These are phyloP conservation scores for Eleginops maclovinus DNA, from an alignment of 2,113 vertebrate genomes.

Conservation along the genomic window DNA sequence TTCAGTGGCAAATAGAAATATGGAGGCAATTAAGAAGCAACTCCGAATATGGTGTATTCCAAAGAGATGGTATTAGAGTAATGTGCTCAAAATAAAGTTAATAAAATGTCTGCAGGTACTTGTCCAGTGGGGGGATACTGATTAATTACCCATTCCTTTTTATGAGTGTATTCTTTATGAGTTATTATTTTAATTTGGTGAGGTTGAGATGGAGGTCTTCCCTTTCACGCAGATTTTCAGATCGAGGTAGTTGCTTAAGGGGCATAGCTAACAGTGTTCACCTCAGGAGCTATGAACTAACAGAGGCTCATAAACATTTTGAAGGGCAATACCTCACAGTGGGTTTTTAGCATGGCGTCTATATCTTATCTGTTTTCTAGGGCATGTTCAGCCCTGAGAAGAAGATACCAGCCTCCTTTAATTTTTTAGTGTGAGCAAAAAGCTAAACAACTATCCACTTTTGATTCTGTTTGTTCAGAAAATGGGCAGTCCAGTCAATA, in stretches of 20 bases:
- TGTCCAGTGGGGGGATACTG: conserved; percentile 59
- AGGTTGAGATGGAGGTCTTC: conserved; percentile 18
- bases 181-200: conserved; percentile 73
- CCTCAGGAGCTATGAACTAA: conserved; percentile 33
- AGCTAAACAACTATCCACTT: not conserved
- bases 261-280: conserved; percentile 25
- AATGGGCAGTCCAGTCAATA: no score
- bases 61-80: conserved; percentile 60
- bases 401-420: not conserved
- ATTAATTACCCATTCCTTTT: conserved; percentile 76
- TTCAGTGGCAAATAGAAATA: conserved; percentile 63
- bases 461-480: not conserved
- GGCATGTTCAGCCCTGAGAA: not conserved
- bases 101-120: conserved; percentile 69
- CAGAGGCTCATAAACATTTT: conserved; percentile 29
- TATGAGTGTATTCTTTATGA: conserved; percentile 67
- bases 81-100: conserved; percentile 73
- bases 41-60: conserved; percentile 47
- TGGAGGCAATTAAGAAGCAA: conserved; percentile 61
- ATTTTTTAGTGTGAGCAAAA: not conserved
- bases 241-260: conserved; percentile 37
- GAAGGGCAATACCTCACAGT: conserved; percentile 15
- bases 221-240: conserved; percentile 36
- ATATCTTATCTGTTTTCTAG: conserved; percentile 18
- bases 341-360: not conserved